Conservation (phyloP, 2,888 invertebrate genomes). For the Luperina nickerlii region DNA sequence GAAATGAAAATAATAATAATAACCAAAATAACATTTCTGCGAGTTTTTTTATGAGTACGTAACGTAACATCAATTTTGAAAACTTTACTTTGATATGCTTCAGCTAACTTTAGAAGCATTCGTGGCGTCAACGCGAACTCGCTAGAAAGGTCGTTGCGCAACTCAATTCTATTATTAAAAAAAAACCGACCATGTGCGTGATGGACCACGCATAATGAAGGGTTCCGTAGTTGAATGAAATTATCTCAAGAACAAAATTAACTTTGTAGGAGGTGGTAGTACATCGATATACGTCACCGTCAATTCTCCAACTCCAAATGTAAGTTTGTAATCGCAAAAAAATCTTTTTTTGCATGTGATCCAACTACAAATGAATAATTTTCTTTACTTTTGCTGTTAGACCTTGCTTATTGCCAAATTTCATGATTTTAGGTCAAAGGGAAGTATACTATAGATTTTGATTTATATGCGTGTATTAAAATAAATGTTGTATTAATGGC, state of each 20-base stretch:
- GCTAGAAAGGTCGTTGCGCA: not conserved
- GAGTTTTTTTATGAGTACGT: not conserved
- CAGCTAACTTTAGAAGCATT: not conserved
- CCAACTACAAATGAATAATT: not conserved
- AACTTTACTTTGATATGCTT: not conserved
- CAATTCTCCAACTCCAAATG: not conserved
- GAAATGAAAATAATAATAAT: not conserved
- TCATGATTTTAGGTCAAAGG: not conserved
- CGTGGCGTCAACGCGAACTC: not conserved
- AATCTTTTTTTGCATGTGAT: not conserved
- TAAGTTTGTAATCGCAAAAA: not conserved
- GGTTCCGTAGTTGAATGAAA: not conserved
- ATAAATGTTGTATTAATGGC: not conserved
- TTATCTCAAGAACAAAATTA: not conserved
- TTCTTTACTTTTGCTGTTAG: not conserved
- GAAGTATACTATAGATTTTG: too few species aligned
- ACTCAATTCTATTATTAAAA: not conserved
- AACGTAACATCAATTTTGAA: not conserved
- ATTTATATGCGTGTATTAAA: too few species aligned
- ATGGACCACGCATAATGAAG: not conserved
- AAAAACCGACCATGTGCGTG: not conserved
- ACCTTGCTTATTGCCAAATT: not conserved
- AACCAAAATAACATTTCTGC: not conserved
- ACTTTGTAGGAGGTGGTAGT: not conserved
- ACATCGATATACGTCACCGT: not conserved